Base-by-base conservation (phyloP, 1,140 invertebrate species). In the Triops cancriformis region DNA sequence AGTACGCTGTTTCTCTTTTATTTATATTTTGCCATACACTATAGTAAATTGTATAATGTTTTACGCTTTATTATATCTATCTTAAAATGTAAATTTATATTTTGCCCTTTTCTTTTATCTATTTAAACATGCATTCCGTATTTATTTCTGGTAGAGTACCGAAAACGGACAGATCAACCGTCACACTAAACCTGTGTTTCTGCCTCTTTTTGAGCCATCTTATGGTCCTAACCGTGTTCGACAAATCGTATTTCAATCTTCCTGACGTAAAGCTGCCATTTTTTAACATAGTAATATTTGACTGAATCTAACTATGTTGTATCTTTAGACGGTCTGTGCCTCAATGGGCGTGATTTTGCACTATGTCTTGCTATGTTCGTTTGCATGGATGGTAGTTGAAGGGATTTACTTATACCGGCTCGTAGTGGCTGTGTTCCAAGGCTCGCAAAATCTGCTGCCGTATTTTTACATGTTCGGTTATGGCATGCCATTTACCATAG, bases 321-420 rank as follows among this genome's bases (percentile, higher is more conserved):
- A 23, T 74, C 74, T 83, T 43, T 80, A 83, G 79, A 83, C 85
- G 37, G 78, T 86, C 6, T 91, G 89, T 81, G 84, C 86, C 4
- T 82, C 88, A 7, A 85, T 90, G 28, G 89, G 89, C 41, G 87
- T 87, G 1, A 76, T 87, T 2, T 83, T 90, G 5, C 89, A 91
- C 81, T 90, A 87, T 82, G 84, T 89, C 74, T 89, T 90, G 82
- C 83, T 90, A 31, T 83, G 85, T 18, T 83, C 88, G 0, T 91
- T 91, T 82, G 81, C 85, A 42, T 91, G 89, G 89, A 90, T 89
- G 88, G 85, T 84, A 77, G 80, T 88, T 43, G 85, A 85, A 82
- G 85, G 84, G 75, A 76, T 81, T 41, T 87, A 89, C 80, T 82
- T 90, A 10, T 90, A 89, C 81, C 83, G 81, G 43, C 79, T 82